phyloP scores from a whole-genome alignment of 2,113 vertebrate genomes.

The Vidua macroura region DNA sequence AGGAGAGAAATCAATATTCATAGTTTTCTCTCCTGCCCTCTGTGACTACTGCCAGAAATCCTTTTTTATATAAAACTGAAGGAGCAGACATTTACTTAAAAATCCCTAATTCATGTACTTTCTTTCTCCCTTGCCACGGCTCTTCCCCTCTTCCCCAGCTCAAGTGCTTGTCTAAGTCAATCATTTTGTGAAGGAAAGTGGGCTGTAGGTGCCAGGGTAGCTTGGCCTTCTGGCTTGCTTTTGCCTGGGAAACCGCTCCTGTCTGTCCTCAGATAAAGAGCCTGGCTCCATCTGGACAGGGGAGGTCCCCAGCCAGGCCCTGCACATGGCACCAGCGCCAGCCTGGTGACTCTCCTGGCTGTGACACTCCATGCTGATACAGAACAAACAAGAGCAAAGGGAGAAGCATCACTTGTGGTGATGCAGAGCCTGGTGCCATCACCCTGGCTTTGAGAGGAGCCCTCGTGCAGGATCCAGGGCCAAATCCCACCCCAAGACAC shows the following conservation, averaged over 20 bases:
- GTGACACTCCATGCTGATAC: not conserved
- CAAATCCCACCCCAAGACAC: too few species aligned
- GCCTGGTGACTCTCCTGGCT: too few species aligned
- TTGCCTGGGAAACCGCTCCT: accelerated
- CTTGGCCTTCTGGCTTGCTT: accelerated
- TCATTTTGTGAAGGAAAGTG: not conserved
- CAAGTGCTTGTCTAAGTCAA: not conserved
- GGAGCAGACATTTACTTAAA: not conserved
- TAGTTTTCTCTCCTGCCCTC: not conserved
- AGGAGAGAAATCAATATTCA: constrained; percentile 7
- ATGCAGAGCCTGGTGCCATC: not conserved
- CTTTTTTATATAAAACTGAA: not conserved
- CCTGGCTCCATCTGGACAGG: not conserved
- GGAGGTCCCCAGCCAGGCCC: not conserved
- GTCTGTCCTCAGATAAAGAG: accelerated
- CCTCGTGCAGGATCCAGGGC: accelerated
- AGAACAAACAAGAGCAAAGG: not conserved
- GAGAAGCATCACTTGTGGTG: accelerated
- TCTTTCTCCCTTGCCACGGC: not conserved
- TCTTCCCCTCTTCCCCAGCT: not conserved
- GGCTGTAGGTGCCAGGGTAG: accelerated
- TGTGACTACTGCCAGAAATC: not conserved
- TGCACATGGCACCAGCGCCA: too few species aligned
- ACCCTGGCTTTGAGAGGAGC: not conserved
- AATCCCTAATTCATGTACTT: not conserved